These are phyloP conservation scores for Pseudotriccus pelzelni DNA, from an alignment of 2,797 vertebrate genomes.

Conservation along the genomic window DNA sequence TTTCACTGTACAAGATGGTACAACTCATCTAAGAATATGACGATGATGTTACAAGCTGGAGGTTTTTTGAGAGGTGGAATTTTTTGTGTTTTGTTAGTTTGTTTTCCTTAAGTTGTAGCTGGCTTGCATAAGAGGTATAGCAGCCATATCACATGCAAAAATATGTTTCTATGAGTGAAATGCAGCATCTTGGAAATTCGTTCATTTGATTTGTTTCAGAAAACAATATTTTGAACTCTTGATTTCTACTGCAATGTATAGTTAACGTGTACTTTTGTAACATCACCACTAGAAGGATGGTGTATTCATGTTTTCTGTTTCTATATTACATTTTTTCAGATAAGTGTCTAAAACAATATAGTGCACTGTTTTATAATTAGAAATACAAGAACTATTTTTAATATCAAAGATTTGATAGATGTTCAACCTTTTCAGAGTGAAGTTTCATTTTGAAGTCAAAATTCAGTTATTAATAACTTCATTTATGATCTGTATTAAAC, in stretches of 20 bases:
- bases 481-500: neutral
- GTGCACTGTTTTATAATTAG: neutral
- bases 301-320: neutral
- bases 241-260: neutral
- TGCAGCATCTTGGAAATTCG: neutral
- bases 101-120: neutral
- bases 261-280: neutral
- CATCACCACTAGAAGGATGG: neutral
- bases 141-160: neutral
- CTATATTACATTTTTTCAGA: neutral
- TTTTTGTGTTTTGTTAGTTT: neutral
- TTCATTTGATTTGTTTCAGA: neutral
- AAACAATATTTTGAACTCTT: neutral
- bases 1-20: neutral
- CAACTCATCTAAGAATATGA: neutral
- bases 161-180: neutral
- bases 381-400: neutral
- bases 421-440: neutral
- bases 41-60: neutral
- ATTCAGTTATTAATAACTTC: neutral
- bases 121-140: neutral
- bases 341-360: neutral
- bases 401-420: neutral
- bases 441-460: neutral
- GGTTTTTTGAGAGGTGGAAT: rapidly evolving